A percentile compares a stretch with the other conserved stretches of the same genome.
These are phyloP conservation scores for Halictus rubicundus DNA, from an alignment of 1,140 invertebrate genomes.

Conservation along the genomic window DNA sequence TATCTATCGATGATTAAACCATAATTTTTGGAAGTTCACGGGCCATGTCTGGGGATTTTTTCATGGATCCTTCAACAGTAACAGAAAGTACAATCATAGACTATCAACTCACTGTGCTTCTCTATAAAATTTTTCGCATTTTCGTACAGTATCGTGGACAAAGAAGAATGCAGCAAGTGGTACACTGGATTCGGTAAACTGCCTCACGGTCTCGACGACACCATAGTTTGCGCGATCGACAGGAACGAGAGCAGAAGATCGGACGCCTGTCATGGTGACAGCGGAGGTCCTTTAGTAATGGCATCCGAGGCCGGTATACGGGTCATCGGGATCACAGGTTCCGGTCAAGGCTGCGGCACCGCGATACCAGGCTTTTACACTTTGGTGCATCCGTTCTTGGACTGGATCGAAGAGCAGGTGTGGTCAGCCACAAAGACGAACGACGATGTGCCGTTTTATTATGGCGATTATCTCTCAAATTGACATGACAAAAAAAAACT, in stretches of 20 bases:
- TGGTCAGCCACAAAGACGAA: conserved; percentile 81
- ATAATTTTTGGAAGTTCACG: too few relatives aligned
- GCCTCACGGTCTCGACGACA: conserved; percentile 41
- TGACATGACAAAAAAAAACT: not conserved
- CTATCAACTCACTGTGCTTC: too few relatives aligned
- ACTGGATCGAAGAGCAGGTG: conserved; percentile 88
- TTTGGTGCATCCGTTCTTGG: conserved; percentile 84
- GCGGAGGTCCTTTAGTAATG: conserved; percentile 85
- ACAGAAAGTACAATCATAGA: too few relatives aligned
- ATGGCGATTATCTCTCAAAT: too few relatives aligned
- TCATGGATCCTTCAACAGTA: too few relatives aligned
- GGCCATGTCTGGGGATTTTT: too few relatives aligned
- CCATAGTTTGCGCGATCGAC: conserved; percentile 66
- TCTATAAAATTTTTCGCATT: too few relatives aligned
- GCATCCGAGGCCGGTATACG: conserved; percentile 58
- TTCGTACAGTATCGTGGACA: conserved; percentile 38
- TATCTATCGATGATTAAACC: too few relatives aligned
- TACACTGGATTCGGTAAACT: conserved; percentile 22
- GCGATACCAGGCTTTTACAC: conserved; percentile 86
- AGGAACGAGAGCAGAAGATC: conserved; percentile 63
- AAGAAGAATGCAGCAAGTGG: conserved; percentile 29
- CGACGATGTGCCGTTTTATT: too few relatives aligned
- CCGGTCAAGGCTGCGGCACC: conserved; percentile 85
- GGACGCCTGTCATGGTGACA: conserved; percentile 88
- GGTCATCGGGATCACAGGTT: conserved; percentile 86